Percentiles rank a stretch among this genome's conserved stretches.
Evolutionary conservation across 2,888 invertebrate genomes (phyloP).

Genomic region (Caenorhabditis virilis): DNA sequence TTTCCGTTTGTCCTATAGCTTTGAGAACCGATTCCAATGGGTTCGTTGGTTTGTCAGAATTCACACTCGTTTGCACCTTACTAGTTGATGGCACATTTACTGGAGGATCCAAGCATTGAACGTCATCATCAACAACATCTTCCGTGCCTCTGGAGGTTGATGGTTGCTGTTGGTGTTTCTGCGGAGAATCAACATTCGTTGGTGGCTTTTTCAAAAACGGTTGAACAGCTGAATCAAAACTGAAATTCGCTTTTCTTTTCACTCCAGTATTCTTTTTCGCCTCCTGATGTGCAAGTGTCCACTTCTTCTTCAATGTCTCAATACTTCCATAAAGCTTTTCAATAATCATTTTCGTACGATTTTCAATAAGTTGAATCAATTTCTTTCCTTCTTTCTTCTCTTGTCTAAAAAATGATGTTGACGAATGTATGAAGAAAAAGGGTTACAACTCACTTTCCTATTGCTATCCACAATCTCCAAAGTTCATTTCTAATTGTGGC

Average conservation of each 20-base stretch:
- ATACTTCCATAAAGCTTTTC: conserved; percentile 6
- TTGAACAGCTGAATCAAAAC: background rate
- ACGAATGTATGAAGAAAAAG: conserved; percentile 2
- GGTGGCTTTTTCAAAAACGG: background rate
- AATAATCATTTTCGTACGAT: conserved; percentile 7
- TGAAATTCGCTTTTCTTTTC: background rate
- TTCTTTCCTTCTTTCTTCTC: conserved; percentile 7
- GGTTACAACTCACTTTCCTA: conserved; percentile 4
- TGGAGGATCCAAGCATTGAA: background rate
- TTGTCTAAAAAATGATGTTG: conserved; percentile 3
- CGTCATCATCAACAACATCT: background rate
- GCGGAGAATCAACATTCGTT: background rate
- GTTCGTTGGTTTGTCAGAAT: too few species aligned
- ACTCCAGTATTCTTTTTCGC: background rate
- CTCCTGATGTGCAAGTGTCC: background rate
- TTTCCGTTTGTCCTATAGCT: too few species aligned
- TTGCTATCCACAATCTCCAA: conserved; percentile 9
- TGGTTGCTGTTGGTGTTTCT: background rate
- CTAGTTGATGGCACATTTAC: too few species aligned
- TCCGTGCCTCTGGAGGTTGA: background rate
- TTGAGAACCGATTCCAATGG: too few species aligned
- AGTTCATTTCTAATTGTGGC: conserved; percentile 13
- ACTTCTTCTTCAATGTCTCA: background rate
- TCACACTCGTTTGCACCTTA: too few species aligned
- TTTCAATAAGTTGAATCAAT: conserved; percentile 10